Evolutionary conservation across 2,888 invertebrate genomes (phyloP).

Genomic region (Amphipyra tragopoginis): DNA sequence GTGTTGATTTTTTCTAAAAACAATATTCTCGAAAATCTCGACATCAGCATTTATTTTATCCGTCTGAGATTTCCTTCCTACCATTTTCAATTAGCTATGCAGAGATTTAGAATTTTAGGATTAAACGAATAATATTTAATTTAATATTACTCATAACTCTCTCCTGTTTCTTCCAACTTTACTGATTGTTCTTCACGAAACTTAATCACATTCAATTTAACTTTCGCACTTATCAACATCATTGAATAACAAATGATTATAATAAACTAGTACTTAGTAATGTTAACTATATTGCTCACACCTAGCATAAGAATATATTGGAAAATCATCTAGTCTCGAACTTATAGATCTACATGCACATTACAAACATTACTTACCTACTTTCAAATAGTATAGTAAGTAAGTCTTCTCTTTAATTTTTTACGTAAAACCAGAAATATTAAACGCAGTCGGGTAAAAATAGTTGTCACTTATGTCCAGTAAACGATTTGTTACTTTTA

Average conservation of each 20-base stretch:
- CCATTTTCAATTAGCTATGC: slow-evolving; percentile 17
- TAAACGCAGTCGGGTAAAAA: not conserved
- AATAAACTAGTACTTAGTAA: slow-evolving; percentile 48
- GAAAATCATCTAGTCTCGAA: slow-evolving; percentile 38
- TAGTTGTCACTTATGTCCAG: not conserved
- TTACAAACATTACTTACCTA: slow-evolving; percentile 27
- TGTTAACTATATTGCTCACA: slow-evolving; percentile 59
- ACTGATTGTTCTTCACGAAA: slow-evolving; percentile 34
- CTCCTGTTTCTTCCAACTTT: slow-evolving; percentile 43
- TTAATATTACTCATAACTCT: slow-evolving; percentile 35
- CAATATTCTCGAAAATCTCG: not conserved
- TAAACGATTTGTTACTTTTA: slow-evolving; percentile 30
- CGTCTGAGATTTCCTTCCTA: slow-evolving; percentile 16
- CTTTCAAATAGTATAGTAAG: slow-evolving; percentile 35
- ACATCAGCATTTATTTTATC: slow-evolving; percentile 3
- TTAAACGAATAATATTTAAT: slow-evolving; percentile 30
- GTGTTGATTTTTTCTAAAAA: not conserved
- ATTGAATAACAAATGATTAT: slow-evolving; percentile 34
- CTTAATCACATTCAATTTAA: slow-evolving; percentile 38
- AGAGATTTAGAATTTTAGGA: slow-evolving; percentile 27
- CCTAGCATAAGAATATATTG: slow-evolving; percentile 49
- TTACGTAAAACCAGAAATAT: not conserved
- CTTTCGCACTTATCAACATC: slow-evolving; percentile 41
- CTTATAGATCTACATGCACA: slow-evolving; percentile 38
- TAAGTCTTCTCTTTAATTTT: slow-evolving; percentile 35